phyloP scores from a whole-genome alignment of 2,113 vertebrate genomes.

The Gnathonemus longibarbis region DNA sequence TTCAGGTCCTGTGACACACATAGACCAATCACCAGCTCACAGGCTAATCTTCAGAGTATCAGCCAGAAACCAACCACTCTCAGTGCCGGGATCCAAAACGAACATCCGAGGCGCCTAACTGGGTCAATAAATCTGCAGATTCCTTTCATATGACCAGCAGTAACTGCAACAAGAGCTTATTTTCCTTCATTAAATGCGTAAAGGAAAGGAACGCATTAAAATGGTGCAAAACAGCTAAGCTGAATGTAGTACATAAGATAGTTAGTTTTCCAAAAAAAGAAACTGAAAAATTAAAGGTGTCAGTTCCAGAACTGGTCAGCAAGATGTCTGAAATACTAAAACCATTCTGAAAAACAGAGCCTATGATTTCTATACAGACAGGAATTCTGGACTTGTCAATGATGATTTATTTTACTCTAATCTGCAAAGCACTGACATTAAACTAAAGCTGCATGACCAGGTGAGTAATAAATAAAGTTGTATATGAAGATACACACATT shows the following conservation, averaged over 20 bases:
- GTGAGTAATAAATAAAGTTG: not conserved
- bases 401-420: not conserved
- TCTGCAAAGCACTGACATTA: not conserved
- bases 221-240: not conserved
- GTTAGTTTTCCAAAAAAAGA: not conserved
- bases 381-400: not conserved
- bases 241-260: not conserved
- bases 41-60: not conserved
- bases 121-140: not conserved
- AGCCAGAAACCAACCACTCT: not conserved
- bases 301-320: not conserved
- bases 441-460: not conserved
- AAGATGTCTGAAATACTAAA: not conserved
- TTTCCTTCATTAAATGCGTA: not conserved
- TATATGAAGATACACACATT: not conserved
- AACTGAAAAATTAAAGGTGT: not conserved
- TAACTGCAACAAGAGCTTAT: not conserved
- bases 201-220: not conserved
- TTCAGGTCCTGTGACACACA: not conserved
- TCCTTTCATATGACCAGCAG: not conserved
- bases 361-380: not conserved
- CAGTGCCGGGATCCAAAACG: not conserved
- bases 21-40: not conserved
- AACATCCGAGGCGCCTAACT: not conserved
- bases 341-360: not conserved